Evolutionary conservation across 2,113 vertebrate species (phyloP).

Genomic region (cattle (Bos taurus)): DNA sequence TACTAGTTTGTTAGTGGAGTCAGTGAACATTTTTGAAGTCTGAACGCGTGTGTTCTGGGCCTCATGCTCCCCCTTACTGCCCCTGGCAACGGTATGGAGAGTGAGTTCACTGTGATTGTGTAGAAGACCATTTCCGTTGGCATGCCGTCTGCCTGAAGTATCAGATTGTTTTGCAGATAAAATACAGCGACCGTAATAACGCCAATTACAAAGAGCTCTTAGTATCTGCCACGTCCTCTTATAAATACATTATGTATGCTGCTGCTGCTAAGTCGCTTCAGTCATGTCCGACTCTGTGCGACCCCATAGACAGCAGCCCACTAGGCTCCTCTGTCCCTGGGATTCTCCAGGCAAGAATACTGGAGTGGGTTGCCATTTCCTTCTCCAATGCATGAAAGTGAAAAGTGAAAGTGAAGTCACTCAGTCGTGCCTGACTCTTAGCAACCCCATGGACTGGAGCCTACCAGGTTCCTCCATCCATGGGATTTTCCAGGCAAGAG

Average conservation of each 20-base stretch:
- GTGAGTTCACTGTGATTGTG: neutral
- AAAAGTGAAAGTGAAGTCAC: too few relatives aligned
- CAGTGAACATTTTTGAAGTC: neutral
- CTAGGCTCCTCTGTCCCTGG: too few relatives aligned
- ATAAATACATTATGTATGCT: neutral
- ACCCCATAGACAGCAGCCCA: too few relatives aligned
- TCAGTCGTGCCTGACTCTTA: too few relatives aligned
- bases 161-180: neutral
- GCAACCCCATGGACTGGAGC: too few relatives aligned
- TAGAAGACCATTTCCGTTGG: neutral
- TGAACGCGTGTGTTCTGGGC: neutral
- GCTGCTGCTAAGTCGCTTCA: too few relatives aligned
- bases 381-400: too few relatives aligned
- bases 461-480: too few relatives aligned
- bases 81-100: neutral
- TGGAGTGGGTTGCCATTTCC: too few relatives aligned
- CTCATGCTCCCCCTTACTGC: neutral
- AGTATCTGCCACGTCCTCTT: neutral
- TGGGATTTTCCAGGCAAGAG: too few relatives aligned
- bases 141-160: neutral
- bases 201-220: neutral
- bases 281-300: too few relatives aligned
- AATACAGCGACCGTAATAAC: neutral
- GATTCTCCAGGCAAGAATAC: too few relatives aligned
- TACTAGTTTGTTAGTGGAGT: neutral